Percentiles rank a stretch among this genome's conserved stretches.
These are phyloP conservation scores for Hirtodrosophila confusa DNA, from an alignment of 2,888 invertebrate genomes.

Conservation along the genomic window DNA sequence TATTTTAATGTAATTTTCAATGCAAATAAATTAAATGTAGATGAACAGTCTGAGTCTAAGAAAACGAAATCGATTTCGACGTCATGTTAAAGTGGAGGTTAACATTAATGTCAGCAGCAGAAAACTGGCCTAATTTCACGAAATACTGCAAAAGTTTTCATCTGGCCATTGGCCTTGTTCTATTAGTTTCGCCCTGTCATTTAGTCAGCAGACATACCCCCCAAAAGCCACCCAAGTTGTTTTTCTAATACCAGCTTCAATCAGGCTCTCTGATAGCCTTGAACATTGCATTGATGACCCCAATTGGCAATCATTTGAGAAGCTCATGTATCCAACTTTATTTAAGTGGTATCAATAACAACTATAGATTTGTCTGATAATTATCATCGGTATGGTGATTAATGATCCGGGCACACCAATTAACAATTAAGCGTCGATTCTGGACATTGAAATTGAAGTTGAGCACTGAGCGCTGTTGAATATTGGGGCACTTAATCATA, in stretches of 20 bases:
- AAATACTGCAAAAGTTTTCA: neutral
- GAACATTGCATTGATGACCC: slow-evolving; percentile 19
- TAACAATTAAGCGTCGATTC: slow-evolving; percentile 37
- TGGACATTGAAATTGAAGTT: slow-evolving; percentile 18
- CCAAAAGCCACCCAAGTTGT: neutral
- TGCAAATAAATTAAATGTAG: too few species aligned
- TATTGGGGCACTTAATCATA: slow-evolving; percentile 20
- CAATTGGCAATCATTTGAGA: slow-evolving; percentile 9
- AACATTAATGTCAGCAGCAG: neutral
- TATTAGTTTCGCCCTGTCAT: neutral
- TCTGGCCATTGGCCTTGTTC: neutral
- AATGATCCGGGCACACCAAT: slow-evolving; percentile 36
- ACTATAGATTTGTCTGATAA: slow-evolving; percentile 40
- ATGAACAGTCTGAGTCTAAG: too few species aligned
- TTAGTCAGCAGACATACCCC: neutral
- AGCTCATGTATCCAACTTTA: neutral
- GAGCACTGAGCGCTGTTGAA: neutral
- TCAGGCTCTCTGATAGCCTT: neutral
- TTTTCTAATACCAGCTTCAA: neutral
- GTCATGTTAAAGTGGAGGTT: too few species aligned
- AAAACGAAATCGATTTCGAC: too few species aligned
- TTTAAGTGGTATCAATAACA: slow-evolving; percentile 16
- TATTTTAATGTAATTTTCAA: too few species aligned
- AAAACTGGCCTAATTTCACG: neutral
- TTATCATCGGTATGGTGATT: slow-evolving; percentile 58